Evolutionary conservation across 2,888 invertebrate species (phyloP).

Genomic region (Apodemia zela): DNA sequence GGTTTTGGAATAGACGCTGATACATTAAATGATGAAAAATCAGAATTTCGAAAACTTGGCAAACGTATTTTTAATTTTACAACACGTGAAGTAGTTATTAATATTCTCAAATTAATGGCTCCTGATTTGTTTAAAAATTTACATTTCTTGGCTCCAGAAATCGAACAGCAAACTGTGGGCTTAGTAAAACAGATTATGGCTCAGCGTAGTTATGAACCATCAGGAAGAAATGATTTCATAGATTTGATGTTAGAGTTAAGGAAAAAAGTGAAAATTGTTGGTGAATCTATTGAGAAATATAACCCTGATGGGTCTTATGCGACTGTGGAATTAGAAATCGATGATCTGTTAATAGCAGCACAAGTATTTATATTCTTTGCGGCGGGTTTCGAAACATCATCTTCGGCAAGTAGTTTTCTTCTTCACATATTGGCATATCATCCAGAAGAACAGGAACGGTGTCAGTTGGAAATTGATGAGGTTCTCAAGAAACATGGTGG

Average conservation of each 20-base stretch:
- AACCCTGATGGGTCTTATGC: not conserved
- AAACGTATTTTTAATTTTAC: conserved; percentile 15
- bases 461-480: conserved; percentile 59
- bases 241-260: conserved; percentile 34
- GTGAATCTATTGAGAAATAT: too few species aligned
- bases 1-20: too few species aligned
- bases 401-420: conserved; percentile 42
- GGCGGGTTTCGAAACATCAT: too few species aligned
- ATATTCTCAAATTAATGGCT: conserved; percentile 39
- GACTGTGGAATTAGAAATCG: not conserved
- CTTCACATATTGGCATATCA: conserved; percentile 66
- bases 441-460: conserved; percentile 61
- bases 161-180: not conserved
- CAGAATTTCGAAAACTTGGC: too few species aligned
- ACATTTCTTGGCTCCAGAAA: conserved; percentile 41
- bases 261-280: too few species aligned
- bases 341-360: not conserved
- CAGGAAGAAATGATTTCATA: conserved; percentile 37
- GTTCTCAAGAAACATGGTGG: conserved; percentile 52
- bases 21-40: too few species aligned
- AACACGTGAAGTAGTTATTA: conserved; percentile 33
- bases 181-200: conserved; percentile 22
- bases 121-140: conserved; percentile 36
- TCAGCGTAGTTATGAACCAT: conserved; percentile 33
- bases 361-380: not conserved